Base-by-base conservation (phyloP, 2,888 invertebrate genomes). In the Phyllotreta cruciferae region DNA sequence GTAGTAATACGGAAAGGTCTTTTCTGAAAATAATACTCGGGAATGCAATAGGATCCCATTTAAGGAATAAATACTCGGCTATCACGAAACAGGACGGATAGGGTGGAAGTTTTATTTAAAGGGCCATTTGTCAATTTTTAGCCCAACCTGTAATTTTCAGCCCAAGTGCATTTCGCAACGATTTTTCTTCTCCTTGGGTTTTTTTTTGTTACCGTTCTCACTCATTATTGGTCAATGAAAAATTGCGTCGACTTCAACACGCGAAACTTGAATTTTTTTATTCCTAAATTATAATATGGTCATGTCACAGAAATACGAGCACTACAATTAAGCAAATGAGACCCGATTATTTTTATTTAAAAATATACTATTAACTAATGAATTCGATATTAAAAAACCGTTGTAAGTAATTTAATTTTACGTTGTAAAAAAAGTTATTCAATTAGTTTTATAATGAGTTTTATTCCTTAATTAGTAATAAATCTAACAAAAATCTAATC, bases 21-120 rank as follows among this genome's bases (percentile, higher is more conserved):
- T 58, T 64, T 64, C 56, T 62, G 49, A 56, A 65, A 60, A 65
- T 65, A 62, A 65, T 64, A 64, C 65, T 42, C 24, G 38, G 49
- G 55, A 65, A 62, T 65, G 58, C 65, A 58, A 65, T 62, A 58
- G 47, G 58, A 64, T 56, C 56, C 57, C 62, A 61, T 66, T 66
- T 63, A 52, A 24, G 38, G 66, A 63, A 66, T 71, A 70, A 72
- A 72, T 71, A 67, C 65, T 60, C 63, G 50, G 53, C 64, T 69
- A 69, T 70, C 71, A 71, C 72, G 71, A 60, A 66, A 70, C 53
- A 56, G 54, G 57, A 63, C 69, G 67, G 68, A 68, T 71, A 63
- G 58, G 60, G 65, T 55, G 64, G 64, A 60, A 60, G 62, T 64
- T 63, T 62, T 64, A 66, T 68, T 68, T 66, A 65, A 63, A 61